These are phyloP conservation scores for Lepidocolaptes lacrymiger DNA, from an alignment of 2,797 vertebrate species.

Conservation along the genomic window DNA sequence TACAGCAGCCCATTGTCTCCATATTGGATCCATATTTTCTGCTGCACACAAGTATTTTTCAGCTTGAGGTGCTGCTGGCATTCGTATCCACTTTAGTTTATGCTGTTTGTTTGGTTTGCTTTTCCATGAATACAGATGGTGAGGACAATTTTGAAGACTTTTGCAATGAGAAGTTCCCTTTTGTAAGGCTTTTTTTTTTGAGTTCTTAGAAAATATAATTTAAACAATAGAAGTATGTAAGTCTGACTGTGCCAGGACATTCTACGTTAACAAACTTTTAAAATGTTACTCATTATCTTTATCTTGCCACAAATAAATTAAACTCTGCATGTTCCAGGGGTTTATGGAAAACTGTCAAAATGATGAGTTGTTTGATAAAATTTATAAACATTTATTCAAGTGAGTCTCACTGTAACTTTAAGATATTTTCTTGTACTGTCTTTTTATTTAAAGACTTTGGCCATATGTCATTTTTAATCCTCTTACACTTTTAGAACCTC, in stretches of 20 bases:
- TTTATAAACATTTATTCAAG: slow-evolving; percentile 52
- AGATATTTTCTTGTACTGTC: slow-evolving; percentile 23
- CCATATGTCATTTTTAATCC: not conserved
- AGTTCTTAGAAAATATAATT: slow-evolving; percentile 29
- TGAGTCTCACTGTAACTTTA: slow-evolving; percentile 29
- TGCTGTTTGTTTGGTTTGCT: not conserved
- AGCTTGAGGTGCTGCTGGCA: not conserved
- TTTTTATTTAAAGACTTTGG: slow-evolving; percentile 34
- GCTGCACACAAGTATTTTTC: not conserved
- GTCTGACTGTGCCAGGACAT: not conserved
- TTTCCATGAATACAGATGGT: not conserved
- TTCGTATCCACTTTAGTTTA: not conserved
- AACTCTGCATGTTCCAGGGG: slow-evolving; percentile 3
- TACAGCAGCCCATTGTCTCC: not conserved
- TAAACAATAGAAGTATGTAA: slow-evolving; percentile 40
- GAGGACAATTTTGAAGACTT: not conserved
- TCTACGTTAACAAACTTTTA: slow-evolving; percentile 39
- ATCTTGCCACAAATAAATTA: slow-evolving; percentile 49
- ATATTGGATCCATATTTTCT: not conserved
- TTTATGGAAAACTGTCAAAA: slow-evolving; percentile 63
- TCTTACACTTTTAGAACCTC: slow-evolving; percentile 5
- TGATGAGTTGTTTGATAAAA: slow-evolving; percentile 50
- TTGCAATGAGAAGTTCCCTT: not conserved
- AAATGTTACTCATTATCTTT: slow-evolving; percentile 45
- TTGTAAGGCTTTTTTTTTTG: not conserved